These are phyloP conservation scores for Porites rus DNA, from an alignment of 92 coral and sea anemone species.

Conservation along the genomic window DNA sequence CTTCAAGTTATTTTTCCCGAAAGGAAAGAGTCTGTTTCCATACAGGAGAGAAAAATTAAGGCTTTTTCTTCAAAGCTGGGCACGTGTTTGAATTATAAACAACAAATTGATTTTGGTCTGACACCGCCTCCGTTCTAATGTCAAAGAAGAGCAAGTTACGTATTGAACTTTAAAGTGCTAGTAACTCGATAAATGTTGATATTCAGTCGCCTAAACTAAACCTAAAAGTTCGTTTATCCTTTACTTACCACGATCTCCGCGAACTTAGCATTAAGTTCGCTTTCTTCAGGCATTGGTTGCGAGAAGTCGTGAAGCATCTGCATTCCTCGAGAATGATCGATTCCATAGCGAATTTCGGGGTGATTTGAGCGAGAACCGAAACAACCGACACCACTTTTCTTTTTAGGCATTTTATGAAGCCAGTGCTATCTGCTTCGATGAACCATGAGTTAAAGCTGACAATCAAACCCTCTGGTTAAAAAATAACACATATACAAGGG, in stretches of 20 bases:
- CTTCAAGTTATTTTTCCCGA: not conserved
- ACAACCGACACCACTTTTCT: slow-evolving; percentile 87
- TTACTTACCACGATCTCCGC: slow-evolving; percentile 99
- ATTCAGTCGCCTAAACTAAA: slow-evolving; percentile 5
- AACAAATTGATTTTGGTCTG: slow-evolving; percentile 40
- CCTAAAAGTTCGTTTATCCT: not conserved
- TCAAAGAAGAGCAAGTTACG: slow-evolving; percentile 14
- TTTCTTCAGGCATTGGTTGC: slow-evolving; percentile 98
- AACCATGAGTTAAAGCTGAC: slow-evolving; percentile 58
- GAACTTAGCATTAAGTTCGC: slow-evolving; percentile 96
- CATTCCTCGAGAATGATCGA: slow-evolving; percentile 86
- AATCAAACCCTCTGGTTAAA: not conserved
- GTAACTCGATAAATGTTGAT: slow-evolving; percentile 32
- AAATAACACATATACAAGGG: not conserved
- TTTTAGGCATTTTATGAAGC: slow-evolving; percentile 85
- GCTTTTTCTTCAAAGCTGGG: not conserved
- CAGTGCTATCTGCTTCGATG: slow-evolving; percentile 46
- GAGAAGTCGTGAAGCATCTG: slow-evolving; percentile 91
- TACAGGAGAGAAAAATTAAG: not conserved
- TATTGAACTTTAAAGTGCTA: slow-evolving; percentile 23
- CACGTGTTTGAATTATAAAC: slow-evolving; percentile 51
- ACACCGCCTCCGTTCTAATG: slow-evolving; percentile 31
- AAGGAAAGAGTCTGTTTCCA: not conserved
- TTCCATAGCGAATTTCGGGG: slow-evolving; percentile 99
- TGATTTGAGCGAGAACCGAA: slow-evolving; percentile 93